Evolutionary conservation across 2,113 vertebrate species (phyloP), one percentile per base, ranked within the genome.

Genomic region (Campylorhamphus procurvoides): DNA sequence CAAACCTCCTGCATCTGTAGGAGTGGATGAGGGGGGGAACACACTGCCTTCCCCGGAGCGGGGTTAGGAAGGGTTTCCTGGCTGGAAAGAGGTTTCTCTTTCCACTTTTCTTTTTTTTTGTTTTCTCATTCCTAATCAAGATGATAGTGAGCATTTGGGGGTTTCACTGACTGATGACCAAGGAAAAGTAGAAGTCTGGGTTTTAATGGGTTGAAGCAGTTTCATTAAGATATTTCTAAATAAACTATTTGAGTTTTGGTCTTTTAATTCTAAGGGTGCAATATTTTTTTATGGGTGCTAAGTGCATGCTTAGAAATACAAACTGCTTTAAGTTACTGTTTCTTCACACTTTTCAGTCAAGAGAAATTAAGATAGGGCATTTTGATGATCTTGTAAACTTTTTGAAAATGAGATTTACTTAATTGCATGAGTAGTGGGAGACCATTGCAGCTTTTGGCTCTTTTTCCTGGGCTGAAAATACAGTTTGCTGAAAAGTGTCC

Each of bases 11-110:
- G 31, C 23, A 6, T 7, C 64, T 63, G n/a, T 22, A 66, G 64
- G 47, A 23, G 22, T 27, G 47, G 67, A 1, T 17, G 68, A 62
- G 44, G 17, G 15, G 15, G 29, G 1, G 3, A 71, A 35, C 0
- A 4, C 13, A 69, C 64, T 78, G 31, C 39, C 40, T 14, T 50
- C 56, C 33, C 66, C 0, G 0, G 31, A 39, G 17, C 1, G 1
- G n/a, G 44, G 9, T 7, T 56, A 47, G 50, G 40, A 55, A 50
- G 20, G 68, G 27, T 64, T 73, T 81, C 18, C 58, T 52, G 20
- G 5, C 67, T 73, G 22, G 37, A 19, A 71, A 49, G 58, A 50
- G 29, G 17, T 24, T 88, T 67, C 47, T 66, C 27, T 23, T 39
- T 16, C 15, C 44, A 5, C 24, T 66, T 67, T 60, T 60, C 13